Evolutionary conservation across 2,797 vertebrate genomes (phyloP), one percentile per base, ranked within the genome.

Genomic region (Chloroceryle amazona): DNA sequence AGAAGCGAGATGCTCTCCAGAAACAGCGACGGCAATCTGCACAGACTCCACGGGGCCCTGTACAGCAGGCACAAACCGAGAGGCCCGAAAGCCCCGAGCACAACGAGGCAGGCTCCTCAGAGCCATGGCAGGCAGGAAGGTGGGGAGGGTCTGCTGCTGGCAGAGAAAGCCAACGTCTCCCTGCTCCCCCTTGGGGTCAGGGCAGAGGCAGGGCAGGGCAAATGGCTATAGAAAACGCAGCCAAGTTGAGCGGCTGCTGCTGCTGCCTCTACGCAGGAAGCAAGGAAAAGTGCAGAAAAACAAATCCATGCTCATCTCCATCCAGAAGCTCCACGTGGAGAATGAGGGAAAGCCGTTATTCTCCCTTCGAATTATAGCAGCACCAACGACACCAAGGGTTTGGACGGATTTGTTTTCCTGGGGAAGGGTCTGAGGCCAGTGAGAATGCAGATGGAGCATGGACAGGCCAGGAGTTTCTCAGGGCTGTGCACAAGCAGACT

Each of bases 1-100:
- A 61, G 80, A 96, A 96, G 95, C 4, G n/a, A 96, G 95, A 85
- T 90, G 96, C 95, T 97, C 97, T 97, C 97, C 96, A 98, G 96
- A 98, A 97, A 87, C 3, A 19, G 78, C 88, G 88, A 93, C 86
- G 89, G 78, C 57, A 47, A 62, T 39, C 78, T 84, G 89, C 92
- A 81, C 0, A 6, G 79, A 82, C 82, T 91, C 76, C 84, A 71
- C 0, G 1, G 16, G 57, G 39, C 89, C 68, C 80, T 94, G 90
- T 78, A 79, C n/a, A 72, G 89, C 81, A 86, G 87, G 93, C 93
- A 93, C 70, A 72, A 91, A 79, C 54, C 47, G 49, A 63, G 70
- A 51, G 72, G 58, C 65, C 80, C 39, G 74, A 76, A 74, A 83
- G 74, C 68, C 89, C 84, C 41, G 41, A 85, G 75, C 79, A 78